Evolutionary conservation across 2,797 vertebrate genomes (phyloP).

Genomic region (Enteromius paludinosus): DNA sequence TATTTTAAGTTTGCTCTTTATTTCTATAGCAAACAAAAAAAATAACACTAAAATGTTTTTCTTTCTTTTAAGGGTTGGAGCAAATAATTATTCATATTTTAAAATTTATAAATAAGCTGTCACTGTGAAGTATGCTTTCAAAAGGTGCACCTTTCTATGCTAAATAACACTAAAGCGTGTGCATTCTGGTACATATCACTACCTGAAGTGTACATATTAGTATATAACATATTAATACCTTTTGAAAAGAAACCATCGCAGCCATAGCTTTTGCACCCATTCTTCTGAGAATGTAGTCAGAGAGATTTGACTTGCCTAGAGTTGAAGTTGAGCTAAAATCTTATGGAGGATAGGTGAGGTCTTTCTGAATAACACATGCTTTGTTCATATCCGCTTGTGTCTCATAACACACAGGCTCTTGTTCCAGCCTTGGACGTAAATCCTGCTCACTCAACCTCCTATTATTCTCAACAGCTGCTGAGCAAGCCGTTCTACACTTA

Average conservation of each 20-base stretch:
- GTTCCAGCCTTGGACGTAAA: conserved; percentile 41
- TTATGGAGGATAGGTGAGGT: conserved; percentile 12
- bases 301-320: conserved; percentile 28
- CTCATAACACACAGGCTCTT: conserved; percentile 34
- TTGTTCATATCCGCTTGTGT: conserved; percentile 55
- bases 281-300: not conserved
- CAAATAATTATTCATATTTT: not conserved
- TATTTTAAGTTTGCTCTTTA: not conserved
- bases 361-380: conserved; percentile 41
- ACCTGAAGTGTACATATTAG: not conserved
- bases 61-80: not conserved
- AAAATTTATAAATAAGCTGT: not conserved
- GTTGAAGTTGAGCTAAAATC: conserved; percentile 6
- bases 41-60: not conserved
- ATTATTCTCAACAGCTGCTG: conserved; percentile 61
- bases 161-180: not conserved
- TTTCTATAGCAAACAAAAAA: not conserved
- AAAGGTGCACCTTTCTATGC: not conserved
- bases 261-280: not conserved
- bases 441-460: conserved; percentile 42
- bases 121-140: not conserved
- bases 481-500: conserved; percentile 52
- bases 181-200: not conserved
- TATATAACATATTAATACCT: not conserved
- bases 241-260: not conserved